Percentiles rank a stretch among this genome's conserved stretches.
These are phyloP conservation scores for Calephelis nemesis DNA, from an alignment of 1,140 invertebrate genomes.

Conservation along the genomic window DNA sequence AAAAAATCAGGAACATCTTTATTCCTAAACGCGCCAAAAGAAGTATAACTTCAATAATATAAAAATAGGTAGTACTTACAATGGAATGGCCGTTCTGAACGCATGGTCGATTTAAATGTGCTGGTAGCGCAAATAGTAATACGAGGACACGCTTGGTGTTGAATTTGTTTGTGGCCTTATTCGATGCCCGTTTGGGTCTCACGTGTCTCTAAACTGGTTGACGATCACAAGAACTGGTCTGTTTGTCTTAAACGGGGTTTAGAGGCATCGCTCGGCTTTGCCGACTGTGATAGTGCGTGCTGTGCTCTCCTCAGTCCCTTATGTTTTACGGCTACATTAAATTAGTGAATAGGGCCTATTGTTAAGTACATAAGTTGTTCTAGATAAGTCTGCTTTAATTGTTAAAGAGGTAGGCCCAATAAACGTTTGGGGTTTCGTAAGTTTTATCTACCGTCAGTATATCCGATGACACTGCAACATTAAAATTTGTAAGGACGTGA, in stretches of 20 bases:
- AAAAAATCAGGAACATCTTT: neutral
- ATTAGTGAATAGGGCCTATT: slow-evolving; percentile 49
- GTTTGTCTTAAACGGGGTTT: slow-evolving; percentile 33
- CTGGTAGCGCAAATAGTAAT: slow-evolving; percentile 50
- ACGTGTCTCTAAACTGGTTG: slow-evolving; percentile 42
- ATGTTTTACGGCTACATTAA: slow-evolving; percentile 38
- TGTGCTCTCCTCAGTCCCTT: slow-evolving; percentile 59
- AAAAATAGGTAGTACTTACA: slow-evolving; percentile 12
- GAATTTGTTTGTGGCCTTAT: slow-evolving; percentile 74
- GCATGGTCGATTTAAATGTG: slow-evolving; percentile 32
- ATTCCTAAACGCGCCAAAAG: neutral
- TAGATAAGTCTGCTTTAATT: slow-evolving; percentile 41
- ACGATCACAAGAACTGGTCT: slow-evolving; percentile 28
- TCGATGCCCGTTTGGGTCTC: slow-evolving; percentile 53
- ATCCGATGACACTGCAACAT: neutral
- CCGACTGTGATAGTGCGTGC: slow-evolving; percentile 74
- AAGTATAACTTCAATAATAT: neutral
- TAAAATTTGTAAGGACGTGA: neutral
- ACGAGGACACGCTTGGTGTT: slow-evolving; percentile 49
- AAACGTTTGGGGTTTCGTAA: slow-evolving; percentile 8
- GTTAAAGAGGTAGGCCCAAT: slow-evolving; percentile 16
- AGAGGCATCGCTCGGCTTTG: slow-evolving; percentile 45
- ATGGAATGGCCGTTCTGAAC: neutral
- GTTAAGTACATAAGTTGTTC: slow-evolving; percentile 40
- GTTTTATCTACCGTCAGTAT: neutral